Conservation (phyloP, 2,797 vertebrate species). For the Steatocranus sp. region DNA sequence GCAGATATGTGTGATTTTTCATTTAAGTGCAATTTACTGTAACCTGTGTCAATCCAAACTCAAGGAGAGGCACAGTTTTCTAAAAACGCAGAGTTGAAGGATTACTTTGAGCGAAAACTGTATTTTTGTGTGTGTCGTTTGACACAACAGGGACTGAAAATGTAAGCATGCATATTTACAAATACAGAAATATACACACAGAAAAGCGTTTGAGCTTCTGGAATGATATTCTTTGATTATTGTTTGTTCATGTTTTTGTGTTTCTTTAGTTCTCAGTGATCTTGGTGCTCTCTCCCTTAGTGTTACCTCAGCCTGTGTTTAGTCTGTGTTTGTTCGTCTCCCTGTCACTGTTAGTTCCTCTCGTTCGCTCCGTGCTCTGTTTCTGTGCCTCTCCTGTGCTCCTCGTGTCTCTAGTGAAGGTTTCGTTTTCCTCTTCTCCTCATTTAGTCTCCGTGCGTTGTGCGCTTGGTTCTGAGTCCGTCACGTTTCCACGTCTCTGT, state of each 20-base stretch:
- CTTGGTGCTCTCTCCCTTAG: not conserved
- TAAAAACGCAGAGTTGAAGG: not conserved
- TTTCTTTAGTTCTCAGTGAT: fast-evolving
- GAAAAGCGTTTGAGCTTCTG: not conserved
- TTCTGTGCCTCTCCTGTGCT: not conserved
- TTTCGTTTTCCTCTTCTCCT: not conserved
- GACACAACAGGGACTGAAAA: slow-evolving; percentile 11
- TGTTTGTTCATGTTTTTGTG: not conserved
- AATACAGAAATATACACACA: not conserved
- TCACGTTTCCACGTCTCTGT: not conserved
- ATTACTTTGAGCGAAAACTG: not conserved
- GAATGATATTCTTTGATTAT: not conserved
- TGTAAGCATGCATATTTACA: not conserved
- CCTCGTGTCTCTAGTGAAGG: not conserved
- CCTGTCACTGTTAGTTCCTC: fast-evolving
- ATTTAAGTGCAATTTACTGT: not conserved
- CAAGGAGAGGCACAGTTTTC: not conserved
- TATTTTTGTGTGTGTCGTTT: not conserved
- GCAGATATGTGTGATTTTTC: not conserved
- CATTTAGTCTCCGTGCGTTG: not conserved
- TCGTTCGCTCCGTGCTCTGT: no score
- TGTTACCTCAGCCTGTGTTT: not conserved
- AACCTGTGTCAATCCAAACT: not conserved
- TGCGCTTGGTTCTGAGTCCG: fast-evolving
- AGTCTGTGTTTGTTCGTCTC: not conserved